These are phyloP conservation scores for Schizopygopsis malacanthus DNA, from an alignment of 2,797 vertebrate species.

Conservation along the genomic window DNA sequence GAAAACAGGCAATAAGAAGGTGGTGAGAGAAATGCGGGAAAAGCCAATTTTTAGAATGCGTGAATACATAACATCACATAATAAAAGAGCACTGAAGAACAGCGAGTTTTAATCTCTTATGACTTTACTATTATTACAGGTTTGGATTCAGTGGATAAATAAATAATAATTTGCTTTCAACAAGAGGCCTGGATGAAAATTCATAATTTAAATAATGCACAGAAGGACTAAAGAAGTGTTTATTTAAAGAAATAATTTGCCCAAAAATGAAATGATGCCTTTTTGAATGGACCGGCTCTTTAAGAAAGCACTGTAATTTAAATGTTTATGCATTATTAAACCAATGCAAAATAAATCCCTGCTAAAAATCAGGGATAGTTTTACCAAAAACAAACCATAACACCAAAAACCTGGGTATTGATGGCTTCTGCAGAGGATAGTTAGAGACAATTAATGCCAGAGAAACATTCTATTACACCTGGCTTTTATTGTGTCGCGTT, in stretches of 20 bases:
- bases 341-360: not conserved
- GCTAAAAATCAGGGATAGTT: not conserved
- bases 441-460: slow-evolving; percentile 34
- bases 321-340: not conserved
- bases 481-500: slow-evolving; percentile 46
- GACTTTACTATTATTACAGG: not conserved
- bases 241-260: not conserved
- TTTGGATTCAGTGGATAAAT: slow-evolving; percentile 10
- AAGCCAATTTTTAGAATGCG: slow-evolving; percentile 66
- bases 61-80: slow-evolving; percentile 60
- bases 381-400: slow-evolving; percentile 4
- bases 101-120: slow-evolving; percentile 10
- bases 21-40: slow-evolving; percentile 59
- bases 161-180: too few relatives aligned
- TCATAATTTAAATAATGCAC: not conserved
- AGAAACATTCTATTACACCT: slow-evolving; percentile 38
- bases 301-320: not conserved
- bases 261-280: not conserved
- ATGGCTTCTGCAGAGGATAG: slow-evolving; percentile 7
- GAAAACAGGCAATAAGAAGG: slow-evolving; percentile 66
- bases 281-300: not conserved
- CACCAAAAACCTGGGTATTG: not conserved
- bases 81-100: slow-evolving; percentile 28
- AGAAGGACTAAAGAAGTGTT: not conserved
- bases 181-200: not conserved